A percentile compares a stretch with the other conserved stretches of the same genome.
phyloP scores from a whole-genome alignment of 2,797 vertebrate species.

The Muraenolepis orangiensis region DNA sequence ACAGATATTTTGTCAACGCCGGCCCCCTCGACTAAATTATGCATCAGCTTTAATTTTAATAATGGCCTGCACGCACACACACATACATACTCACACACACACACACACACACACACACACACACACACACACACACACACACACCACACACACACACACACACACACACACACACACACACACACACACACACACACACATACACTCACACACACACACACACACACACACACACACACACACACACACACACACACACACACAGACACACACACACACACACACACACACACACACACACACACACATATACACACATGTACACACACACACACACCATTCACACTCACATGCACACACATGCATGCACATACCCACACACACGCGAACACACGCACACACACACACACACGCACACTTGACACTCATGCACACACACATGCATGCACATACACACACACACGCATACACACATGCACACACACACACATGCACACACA shows the following conservation, averaged over 20 bases:
- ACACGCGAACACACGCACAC: conserved; percentile 13
- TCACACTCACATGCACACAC: too few species aligned
- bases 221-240: too few species aligned
- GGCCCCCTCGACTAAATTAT: conserved; percentile 12
- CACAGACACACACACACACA: neutral
- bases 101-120: conserved; percentile 4
- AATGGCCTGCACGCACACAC: conserved; percentile 9
- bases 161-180: too few species aligned
- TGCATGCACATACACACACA: neutral
- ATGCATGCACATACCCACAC: too few species aligned
- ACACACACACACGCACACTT: too few species aligned
- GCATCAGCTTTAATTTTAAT: conserved; percentile 27
- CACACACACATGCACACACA: neutral
- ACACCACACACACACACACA: conserved; percentile 3
- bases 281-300: conserved; percentile 2
- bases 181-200: too few species aligned
- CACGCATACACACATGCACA: neutral
- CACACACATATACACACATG: too few species aligned
- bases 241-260: conserved; percentile 3
- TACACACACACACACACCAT: too few species aligned
- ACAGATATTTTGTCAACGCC: conserved; percentile 1
- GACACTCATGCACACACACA: conserved; percentile 15
- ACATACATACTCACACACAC: conserved; percentile 5
- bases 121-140: neutral
- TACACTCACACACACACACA: too few species aligned